These are phyloP conservation scores for Bothrops alternatus DNA, from an alignment of 2,797 vertebrate genomes.

Conservation along the genomic window DNA sequence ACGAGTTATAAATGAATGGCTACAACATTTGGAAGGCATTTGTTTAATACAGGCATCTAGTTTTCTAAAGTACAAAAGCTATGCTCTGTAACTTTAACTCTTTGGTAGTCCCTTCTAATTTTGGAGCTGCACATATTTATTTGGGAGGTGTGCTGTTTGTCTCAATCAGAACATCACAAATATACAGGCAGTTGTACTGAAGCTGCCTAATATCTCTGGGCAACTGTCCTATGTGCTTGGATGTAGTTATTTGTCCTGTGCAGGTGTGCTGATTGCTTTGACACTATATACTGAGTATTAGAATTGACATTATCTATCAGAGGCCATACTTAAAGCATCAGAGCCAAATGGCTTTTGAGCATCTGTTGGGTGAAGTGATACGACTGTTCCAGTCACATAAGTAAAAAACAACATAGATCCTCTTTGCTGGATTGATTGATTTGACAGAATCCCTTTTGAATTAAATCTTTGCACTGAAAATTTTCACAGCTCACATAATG, in stretches of 20 bases:
- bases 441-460: not conserved
- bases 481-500: not conserved
- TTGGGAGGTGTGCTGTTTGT: not conserved
- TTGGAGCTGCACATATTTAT: not conserved
- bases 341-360: not conserved
- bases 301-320: not conserved
- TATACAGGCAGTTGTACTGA: not conserved
- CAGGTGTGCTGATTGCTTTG: not conserved
- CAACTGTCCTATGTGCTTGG: not conserved
- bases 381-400: not conserved
- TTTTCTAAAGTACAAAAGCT: not conserved
- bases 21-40: too few species aligned
- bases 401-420: not conserved
- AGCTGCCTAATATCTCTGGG: not conserved
- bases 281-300: not conserved
- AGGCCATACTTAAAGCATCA: not conserved
- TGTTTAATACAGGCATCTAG: not conserved
- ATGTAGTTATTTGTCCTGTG: not conserved
- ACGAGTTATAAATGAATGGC: too few species aligned
- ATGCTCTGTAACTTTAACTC: not conserved
- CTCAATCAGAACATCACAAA: not conserved
- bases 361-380: not conserved
- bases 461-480: not conserved
- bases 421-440: not conserved
- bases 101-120: not conserved